These are phyloP conservation scores for Uropetala carovei DNA, from an alignment of 2,888 invertebrate species.

Conservation along the genomic window DNA sequence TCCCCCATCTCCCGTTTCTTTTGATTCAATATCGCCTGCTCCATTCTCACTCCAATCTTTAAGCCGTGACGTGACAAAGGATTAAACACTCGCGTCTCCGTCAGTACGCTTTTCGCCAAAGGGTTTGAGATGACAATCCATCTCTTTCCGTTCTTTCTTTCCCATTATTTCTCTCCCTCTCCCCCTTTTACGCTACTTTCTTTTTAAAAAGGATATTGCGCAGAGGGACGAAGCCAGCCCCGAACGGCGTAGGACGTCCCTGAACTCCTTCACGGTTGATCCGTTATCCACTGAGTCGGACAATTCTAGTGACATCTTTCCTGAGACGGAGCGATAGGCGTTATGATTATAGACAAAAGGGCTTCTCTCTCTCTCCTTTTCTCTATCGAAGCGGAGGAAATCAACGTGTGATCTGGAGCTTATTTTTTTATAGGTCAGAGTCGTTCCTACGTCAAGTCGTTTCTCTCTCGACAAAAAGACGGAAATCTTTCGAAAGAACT, in stretches of 20 bases:
- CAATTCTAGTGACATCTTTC: not conserved
- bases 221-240: no score
- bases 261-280: constrained; percentile 15
- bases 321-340: not conserved
- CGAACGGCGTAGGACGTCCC: not conserved
- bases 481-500: not conserved
- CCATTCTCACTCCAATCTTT: no score
- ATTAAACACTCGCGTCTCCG: no score
- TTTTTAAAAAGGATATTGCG: not conserved
- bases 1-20: no score
- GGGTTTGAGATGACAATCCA: not conserved
- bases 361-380: not conserved
- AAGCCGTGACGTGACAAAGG: no score
- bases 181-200: not conserved
- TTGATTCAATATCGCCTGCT: no score
- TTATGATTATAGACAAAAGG: not conserved
- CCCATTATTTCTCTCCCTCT: not conserved
- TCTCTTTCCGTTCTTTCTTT: not conserved
- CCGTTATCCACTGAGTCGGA: not conserved
- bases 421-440: constrained; percentile 24
- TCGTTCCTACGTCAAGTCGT: not conserved
- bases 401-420: not conserved
- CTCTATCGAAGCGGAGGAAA: not conserved
- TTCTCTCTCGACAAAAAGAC: not conserved
- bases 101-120: not conserved